phyloP scores from a whole-genome alignment of 2,797 vertebrate species.

The Danio albolineatus region DNA sequence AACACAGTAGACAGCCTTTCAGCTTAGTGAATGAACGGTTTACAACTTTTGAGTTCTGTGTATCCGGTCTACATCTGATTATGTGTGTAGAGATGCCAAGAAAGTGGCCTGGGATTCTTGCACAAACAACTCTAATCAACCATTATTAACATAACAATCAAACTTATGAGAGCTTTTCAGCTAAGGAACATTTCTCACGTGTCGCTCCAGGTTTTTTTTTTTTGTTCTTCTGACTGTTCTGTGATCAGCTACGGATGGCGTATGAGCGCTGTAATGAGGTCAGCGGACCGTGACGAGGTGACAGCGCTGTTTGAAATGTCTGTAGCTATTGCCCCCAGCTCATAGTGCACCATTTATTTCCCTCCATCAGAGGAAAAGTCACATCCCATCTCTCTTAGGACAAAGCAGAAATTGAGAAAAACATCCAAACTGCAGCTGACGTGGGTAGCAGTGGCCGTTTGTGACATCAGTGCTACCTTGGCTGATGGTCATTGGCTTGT shows the following conservation, averaged over 20 bases:
- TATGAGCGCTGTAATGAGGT: conserved; percentile 38
- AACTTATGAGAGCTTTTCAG: not conserved
- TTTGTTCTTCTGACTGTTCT: conserved; percentile 10
- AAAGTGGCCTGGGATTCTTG: not conserved
- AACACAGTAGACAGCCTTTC: not conserved
- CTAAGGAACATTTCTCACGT: not conserved
- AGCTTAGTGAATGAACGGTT: not conserved
- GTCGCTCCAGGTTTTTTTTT: conserved; percentile 6
- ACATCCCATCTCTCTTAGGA: conserved; percentile 37
- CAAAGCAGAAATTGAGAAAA: conserved; percentile 42
- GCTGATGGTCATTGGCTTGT: conserved; percentile 44
- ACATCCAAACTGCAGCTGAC: conserved; percentile 34
- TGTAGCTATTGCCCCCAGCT: conserved; percentile 34
- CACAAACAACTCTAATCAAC: not conserved
- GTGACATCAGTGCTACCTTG: conserved; percentile 45
- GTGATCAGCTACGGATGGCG: conserved; percentile 26
- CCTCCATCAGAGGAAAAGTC: conserved; percentile 36
- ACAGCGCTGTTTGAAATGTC: conserved; percentile 51
- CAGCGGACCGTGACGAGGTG: conserved; percentile 38
- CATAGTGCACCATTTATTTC: conserved; percentile 45
- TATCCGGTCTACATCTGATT: not conserved
- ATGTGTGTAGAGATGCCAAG: not conserved
- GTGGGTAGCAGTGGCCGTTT: conserved; percentile 7
- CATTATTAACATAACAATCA: not conserved
- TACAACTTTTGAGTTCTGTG: not conserved